A percentile compares a stretch with the other conserved stretches of the same genome.
These are phyloP conservation scores for Tor tambroides DNA, from an alignment of 2,113 vertebrate species.

Conservation along the genomic window DNA sequence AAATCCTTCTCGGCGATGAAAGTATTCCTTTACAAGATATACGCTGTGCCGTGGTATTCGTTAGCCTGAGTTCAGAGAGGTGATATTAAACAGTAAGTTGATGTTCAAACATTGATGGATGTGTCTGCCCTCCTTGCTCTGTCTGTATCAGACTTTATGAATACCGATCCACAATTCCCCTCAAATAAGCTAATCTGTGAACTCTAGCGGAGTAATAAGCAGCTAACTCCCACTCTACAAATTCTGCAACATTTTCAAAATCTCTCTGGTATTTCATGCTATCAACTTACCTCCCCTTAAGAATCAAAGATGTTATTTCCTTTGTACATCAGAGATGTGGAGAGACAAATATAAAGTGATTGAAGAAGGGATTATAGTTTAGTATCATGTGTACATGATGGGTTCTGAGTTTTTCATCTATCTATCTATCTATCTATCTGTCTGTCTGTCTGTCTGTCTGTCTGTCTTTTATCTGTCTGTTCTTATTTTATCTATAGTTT, in stretches of 20 bases:
- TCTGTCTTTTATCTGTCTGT: background rate
- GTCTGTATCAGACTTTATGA: constrained; percentile 32
- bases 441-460: no score
- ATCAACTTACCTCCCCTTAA: constrained; percentile 13
- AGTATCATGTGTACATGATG: background rate
- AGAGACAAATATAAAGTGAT: background rate
- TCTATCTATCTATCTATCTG: no score
- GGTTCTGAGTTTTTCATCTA: background rate
- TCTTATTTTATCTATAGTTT: background rate
- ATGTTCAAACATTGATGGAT: constrained; percentile 26
- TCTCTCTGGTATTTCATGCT: constrained; percentile 3
- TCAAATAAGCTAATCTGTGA: constrained; percentile 43
- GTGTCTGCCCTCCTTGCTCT: background rate
- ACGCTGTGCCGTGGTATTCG: background rate
- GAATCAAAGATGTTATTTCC: constrained; percentile 22
- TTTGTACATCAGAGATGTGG: constrained; percentile 5
- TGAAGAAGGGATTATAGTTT: background rate
- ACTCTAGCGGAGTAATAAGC: constrained; percentile 28
- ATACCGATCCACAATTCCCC: constrained; percentile 13
- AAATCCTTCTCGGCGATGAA: background rate
- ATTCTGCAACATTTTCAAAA: constrained; percentile 11
- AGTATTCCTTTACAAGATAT: constrained; percentile 12
- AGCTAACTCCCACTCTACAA: constrained; percentile 28
- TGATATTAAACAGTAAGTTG: constrained; percentile 14
- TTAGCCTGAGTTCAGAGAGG: constrained; percentile 21